Conservation (phyloP, 2,797 vertebrate species). For the Peromyscus eremicus region DNA sequence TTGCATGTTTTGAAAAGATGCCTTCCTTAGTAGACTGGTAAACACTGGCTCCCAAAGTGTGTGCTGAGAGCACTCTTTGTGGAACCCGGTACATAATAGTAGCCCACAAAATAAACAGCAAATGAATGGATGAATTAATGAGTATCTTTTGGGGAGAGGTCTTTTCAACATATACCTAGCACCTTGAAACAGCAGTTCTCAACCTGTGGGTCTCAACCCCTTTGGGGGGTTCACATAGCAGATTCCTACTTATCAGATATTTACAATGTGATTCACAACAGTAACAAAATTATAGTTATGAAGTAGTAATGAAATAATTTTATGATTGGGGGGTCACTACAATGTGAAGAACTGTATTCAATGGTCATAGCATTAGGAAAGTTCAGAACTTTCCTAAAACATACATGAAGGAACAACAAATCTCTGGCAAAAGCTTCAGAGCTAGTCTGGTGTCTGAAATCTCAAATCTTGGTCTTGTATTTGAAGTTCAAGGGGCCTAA, state of each 20-base stretch:
- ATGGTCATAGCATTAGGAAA: background rate
- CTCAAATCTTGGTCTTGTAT: constrained; percentile 14
- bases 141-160: background rate
- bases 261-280: background rate
- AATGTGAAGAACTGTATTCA: background rate
- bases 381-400: background rate
- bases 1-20: background rate
- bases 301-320: background rate
- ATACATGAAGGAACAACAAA: background rate
- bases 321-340: background rate
- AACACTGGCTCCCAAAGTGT: background rate
- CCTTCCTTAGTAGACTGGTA: background rate
- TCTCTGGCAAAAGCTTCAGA: background rate
- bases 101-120: background rate
- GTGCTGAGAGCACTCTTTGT: background rate
- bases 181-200: background rate
- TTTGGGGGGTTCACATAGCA: background rate
- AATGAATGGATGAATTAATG: background rate
- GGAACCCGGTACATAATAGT: background rate
- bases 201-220: background rate
- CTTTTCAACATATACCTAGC: background rate
- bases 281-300: background rate
- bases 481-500: background rate
- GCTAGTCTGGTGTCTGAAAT: background rate
- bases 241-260: background rate